These are phyloP conservation scores for Spisula solida DNA, from an alignment of 2,888 invertebrate species.

Conservation along the genomic window DNA sequence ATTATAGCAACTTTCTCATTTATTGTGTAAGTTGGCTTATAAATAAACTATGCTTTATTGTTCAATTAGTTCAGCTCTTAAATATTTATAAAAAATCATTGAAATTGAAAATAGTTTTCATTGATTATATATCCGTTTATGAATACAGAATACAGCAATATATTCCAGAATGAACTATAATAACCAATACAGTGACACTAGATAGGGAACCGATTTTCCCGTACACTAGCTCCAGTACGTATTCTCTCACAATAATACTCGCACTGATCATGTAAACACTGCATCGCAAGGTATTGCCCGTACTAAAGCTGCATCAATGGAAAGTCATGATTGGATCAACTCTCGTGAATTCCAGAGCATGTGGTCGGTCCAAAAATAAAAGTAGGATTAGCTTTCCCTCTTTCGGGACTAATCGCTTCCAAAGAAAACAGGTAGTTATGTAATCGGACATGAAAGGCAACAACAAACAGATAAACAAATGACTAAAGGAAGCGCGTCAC, in stretches of 20 bases:
- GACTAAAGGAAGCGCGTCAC: too few relatives aligned
- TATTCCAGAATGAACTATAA: neutral
- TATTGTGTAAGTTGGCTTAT: neutral
- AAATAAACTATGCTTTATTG: neutral
- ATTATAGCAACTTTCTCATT: neutral
- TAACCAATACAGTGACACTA: neutral
- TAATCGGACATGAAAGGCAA: too few relatives aligned
- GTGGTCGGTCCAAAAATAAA: too few relatives aligned
- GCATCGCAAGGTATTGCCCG: neutral
- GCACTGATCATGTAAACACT: neutral
- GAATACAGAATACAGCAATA: neutral
- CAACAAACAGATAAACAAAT: too few relatives aligned
- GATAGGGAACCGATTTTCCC: neutral
- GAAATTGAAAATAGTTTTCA: neutral
- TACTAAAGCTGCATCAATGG: neutral
- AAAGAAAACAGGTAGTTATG: too few relatives aligned
- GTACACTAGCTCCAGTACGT: neutral
- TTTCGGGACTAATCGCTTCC: too few relatives aligned
- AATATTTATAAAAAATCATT: neutral
- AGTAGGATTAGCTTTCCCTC: too few relatives aligned
- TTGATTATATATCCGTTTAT: neutral
- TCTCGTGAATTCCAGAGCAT: neutral
- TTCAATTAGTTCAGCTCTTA: neutral
- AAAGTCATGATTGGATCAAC: neutral
- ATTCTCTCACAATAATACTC: neutral